Conservation (phyloP, 1,140 invertebrate genomes). For the Anthonomus grandis region DNA sequence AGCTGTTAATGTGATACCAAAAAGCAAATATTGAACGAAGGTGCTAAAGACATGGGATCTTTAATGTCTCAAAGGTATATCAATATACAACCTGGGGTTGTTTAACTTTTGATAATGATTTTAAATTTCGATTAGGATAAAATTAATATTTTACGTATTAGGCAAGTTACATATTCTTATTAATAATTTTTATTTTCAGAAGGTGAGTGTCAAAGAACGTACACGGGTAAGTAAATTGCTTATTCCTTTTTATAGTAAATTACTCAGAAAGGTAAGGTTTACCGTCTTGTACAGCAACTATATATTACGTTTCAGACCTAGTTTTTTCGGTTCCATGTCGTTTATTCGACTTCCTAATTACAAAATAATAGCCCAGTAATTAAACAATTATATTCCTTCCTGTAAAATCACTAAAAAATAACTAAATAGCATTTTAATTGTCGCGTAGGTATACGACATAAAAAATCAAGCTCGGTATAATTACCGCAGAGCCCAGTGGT, state of each 20-base stretch:
- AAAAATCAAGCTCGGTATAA: too few species aligned
- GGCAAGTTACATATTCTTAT: not conserved
- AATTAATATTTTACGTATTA: conserved; percentile 9
- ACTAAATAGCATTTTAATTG: conserved; percentile 45
- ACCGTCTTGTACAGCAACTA: too few species aligned
- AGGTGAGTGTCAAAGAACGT: conserved; percentile 7
- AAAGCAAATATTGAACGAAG: conserved; percentile 31
- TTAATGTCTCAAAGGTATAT: conserved; percentile 23
- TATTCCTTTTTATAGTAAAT: too few species aligned
- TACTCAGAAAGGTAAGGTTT: too few species aligned
- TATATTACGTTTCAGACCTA: too few species aligned
- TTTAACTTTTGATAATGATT: conserved; percentile 29
- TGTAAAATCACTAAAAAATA: conserved; percentile 18
- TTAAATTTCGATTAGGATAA: conserved; percentile 9
- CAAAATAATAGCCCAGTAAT: conserved; percentile 28
- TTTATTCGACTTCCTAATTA: conserved; percentile 23
- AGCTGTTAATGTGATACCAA: conserved; percentile 30
- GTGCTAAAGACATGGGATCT: conserved; percentile 16
- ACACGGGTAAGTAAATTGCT: too few species aligned
- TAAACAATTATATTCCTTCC: conserved; percentile 18
- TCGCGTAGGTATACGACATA: too few species aligned
- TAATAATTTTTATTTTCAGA: conserved; percentile 2
- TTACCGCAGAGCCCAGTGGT: too few species aligned
- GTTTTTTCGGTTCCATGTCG: not conserved
- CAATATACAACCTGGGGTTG: too few species aligned